Evolutionary conservation across 2,888 invertebrate genomes (phyloP), one percentile per base, ranked within the genome.

Genomic region (Heliconius charithonia): DNA sequence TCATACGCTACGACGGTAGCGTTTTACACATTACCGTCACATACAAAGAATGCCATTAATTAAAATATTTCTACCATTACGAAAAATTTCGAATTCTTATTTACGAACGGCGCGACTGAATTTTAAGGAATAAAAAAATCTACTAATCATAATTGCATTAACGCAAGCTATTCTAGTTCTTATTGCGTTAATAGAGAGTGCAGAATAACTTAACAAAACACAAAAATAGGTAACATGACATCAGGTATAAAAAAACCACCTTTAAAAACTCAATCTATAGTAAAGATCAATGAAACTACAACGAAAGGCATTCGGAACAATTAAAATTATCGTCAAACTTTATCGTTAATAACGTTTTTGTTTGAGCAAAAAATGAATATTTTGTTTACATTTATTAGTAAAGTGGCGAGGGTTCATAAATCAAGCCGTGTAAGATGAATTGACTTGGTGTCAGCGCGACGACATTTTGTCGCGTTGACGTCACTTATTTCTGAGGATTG

Each of bases 311-410:
- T 89, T 87, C 85, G 85, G 89, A 90, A 91, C 91, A 94, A 93
- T 94, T 93, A 92, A 90, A 90, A 84, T 89, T 91, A 92, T 93
- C 91, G 85, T 89, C 83, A 82, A 83, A 83, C 83, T 84, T 85
- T 87, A 90, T 92, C 91, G 92, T 94, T 93, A 91, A 91, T 93
- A 91, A 91, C 85, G 84, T 89, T 90, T 89, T 88, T 83, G 85
- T 89, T 88, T 83, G 85, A 82, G 85, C 86, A 90, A 90, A 91
- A 93, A 93, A 90, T 86, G 85, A 88, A 87, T 90, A 90, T 91
- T 93, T 93, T 94, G 94, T 94, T 94, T 94, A 94, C 93, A 91
- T 94, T 93, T 93, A 93, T 94, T 92, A 93, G 91, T 91, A 87
- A 88, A 92, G 92, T 91, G 92, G 89, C 86, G 90, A 87, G 85